Evolutionary conservation across 2,888 invertebrate species (phyloP), one percentile per base, ranked within the genome.

Genomic region (Spatulosminthurus flaviceps): DNA sequence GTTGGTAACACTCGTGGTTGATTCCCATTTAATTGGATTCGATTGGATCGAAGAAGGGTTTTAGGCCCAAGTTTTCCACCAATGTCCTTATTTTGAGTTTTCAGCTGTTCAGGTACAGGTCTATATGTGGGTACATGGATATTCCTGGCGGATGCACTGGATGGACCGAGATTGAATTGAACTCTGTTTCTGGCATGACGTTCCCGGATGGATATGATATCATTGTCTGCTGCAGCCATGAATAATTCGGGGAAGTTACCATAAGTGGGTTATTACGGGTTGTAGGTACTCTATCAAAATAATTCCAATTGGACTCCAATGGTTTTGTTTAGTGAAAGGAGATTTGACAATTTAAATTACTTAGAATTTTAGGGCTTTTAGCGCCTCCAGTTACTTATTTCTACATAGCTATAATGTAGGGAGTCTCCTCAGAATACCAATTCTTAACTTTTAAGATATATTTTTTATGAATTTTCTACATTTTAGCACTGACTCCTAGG

Each of bases 101-200:
- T 72, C 4, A 72, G 41, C 22, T 43, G 72, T 11, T 72, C 43
- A 1, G 72, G 72, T 16, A 43, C 26, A 26, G 22, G 43, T 9
- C 43, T 41, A 13, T 9, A 64, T 24, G 51, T 5, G 2, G 29
- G n/a, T n/a, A 19, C 24, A 7, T 21, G 43, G 16, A 21, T 22
- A 43, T 24, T 28, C 13, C 28, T 1, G 7, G 5, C n/a, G 24
- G 72, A 2, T 9, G 72, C 16, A 24, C 22, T 24, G 19, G 72
- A 24, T 19, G 72, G 72, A 9, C 72, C 51, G 13, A 72, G 51
- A 26, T 72, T 51, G 51, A 72, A 72, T 41, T 72, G 72, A 26
- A 72, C 72, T 19, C 72, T 34, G n/a, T 43, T 72, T 7, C 11
- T 72, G 4, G 24, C 51, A 16, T 34, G 71, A 42, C 72, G 72